A percentile compares a stretch with the other conserved stretches of the same genome.
phyloP scores from a whole-genome alignment of 2,888 invertebrate species.

The Thyatira batis region DNA sequence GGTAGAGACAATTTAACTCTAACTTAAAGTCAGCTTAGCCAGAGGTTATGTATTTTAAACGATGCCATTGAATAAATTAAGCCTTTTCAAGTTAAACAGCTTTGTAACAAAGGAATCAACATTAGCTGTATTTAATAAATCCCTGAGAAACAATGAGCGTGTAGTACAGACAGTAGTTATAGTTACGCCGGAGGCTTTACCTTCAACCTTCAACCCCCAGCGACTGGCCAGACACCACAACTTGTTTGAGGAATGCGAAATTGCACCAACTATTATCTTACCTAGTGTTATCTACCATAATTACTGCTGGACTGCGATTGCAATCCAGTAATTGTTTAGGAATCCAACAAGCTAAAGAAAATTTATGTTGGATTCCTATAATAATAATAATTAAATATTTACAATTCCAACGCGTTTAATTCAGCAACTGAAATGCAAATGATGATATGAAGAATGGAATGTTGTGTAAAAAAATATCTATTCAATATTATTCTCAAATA shows the following conservation, averaged over 20 bases:
- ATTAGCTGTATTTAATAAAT: conserved; percentile 6
- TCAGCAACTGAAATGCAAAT: background rate
- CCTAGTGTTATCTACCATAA: conserved; percentile 28
- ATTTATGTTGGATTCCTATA: background rate
- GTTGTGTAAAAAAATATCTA: background rate
- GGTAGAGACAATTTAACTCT: too few species aligned
- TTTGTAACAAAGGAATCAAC: background rate
- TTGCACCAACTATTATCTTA: conserved; percentile 43
- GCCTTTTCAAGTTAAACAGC: background rate
- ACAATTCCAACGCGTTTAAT: background rate
- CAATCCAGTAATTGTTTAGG: conserved; percentile 10
- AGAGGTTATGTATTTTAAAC: background rate
- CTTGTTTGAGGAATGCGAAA: conserved; percentile 52
- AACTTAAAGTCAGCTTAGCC: background rate
- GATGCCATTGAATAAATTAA: background rate
- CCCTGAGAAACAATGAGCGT: conserved; percentile 29
- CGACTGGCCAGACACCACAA: conserved; percentile 42
- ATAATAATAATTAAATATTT: background rate
- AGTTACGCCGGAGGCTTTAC: conserved; percentile 20
- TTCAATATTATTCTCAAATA: background rate
- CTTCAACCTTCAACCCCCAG: conserved; percentile 56
- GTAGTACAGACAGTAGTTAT: conserved; percentile 2
- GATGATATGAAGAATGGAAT: background rate
- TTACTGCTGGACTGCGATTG: conserved; percentile 16
- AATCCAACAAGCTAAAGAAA: background rate